Base-by-base conservation (phyloP, 1,140 invertebrate genomes). In the Zophobas atratus region DNA sequence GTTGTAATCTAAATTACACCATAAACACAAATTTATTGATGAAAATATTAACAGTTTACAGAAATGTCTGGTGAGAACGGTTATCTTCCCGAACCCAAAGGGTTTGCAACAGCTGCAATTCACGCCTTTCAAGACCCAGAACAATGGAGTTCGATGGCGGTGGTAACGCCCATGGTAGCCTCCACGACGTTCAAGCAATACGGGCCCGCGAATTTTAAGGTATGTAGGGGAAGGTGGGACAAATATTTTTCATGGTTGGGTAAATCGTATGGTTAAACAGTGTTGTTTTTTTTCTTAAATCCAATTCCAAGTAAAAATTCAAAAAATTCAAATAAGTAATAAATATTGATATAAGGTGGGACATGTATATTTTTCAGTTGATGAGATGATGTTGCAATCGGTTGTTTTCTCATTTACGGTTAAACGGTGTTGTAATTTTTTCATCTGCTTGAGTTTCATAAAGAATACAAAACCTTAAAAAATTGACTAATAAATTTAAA, bases 101-200 rank as follows among this genome's bases (percentile, higher is more conserved):
- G 92, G 49, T 98, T 98, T 87, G 92, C 94, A 6, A 99, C 97
- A 1, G 91, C 92, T 82, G 96, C 97, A 1, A 96, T 99, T 83
- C 98, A 99, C 83, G 91, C 88, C 43, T 97, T 96, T 8, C 96
- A 98, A 88, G 93, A 96, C 81, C 94, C 97, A 2, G 91, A 93
- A 63, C 93, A 98, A 89, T 98, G 96, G 96, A 93, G 88, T 55
- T 88, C 86, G 0, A 85, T 86, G 76, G 86, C 94, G 60, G 94
- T 99, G 6, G 93, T 99, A 39, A 93, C 97, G n/a, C 97, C 96
- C 0, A 94, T 99, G 81, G 94, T 95, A 2, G 89, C 96, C 83
- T 92, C 97, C 0, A 97, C 98, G 6, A 99, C 98, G 60, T 99
- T 96, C 86, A 95, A 96, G 84, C 98, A 99, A 87, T 90, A 91